These are phyloP conservation scores for Phrixothrix hirtus DNA, from an alignment of 2,888 invertebrate genomes.

Conservation along the genomic window DNA sequence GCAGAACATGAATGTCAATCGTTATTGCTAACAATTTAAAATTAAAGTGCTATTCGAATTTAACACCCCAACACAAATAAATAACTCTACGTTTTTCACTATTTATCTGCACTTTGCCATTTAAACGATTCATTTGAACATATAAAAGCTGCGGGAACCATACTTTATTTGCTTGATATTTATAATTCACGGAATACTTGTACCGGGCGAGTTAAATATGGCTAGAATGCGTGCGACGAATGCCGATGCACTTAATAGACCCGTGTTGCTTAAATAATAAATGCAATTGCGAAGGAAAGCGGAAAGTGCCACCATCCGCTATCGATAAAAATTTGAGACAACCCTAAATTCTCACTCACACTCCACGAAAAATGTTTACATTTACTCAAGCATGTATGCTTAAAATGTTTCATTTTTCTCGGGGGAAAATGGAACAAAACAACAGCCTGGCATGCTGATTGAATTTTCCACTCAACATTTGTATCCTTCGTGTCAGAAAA, in stretches of 20 bases:
- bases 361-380: slow-evolving; percentile 27
- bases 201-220: slow-evolving; percentile 48
- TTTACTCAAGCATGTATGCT: slow-evolving; percentile 22
- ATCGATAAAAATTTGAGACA: slow-evolving; percentile 20
- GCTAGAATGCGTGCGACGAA: slow-evolving; percentile 47
- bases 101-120: slow-evolving; percentile 18
- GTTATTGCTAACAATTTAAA: slow-evolving; percentile 15
- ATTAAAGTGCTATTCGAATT: slow-evolving; percentile 22
- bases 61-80: slow-evolving; percentile 17
- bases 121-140: slow-evolving; percentile 25
- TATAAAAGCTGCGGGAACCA: slow-evolving; percentile 28
- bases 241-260: slow-evolving; percentile 50
- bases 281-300: slow-evolving; percentile 44
- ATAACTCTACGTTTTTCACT: slow-evolving; percentile 18
- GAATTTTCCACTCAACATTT: slow-evolving; percentile 45
- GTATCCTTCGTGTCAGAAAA: slow-evolving; percentile 45
- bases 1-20: slow-evolving; percentile 25
- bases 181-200: slow-evolving; percentile 49
- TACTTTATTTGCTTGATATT: slow-evolving; percentile 40
- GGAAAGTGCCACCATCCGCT: slow-evolving; percentile 17
- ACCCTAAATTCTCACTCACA: slow-evolving; percentile 12
- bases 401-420: slow-evolving; percentile 32
- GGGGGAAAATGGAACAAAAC: slow-evolving; percentile 25
- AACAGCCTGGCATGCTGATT: slow-evolving; percentile 30
- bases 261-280: slow-evolving; percentile 50